Base-by-base conservation (phyloP, 2,888 invertebrate species). In the Hydriomena furcata region DNA sequence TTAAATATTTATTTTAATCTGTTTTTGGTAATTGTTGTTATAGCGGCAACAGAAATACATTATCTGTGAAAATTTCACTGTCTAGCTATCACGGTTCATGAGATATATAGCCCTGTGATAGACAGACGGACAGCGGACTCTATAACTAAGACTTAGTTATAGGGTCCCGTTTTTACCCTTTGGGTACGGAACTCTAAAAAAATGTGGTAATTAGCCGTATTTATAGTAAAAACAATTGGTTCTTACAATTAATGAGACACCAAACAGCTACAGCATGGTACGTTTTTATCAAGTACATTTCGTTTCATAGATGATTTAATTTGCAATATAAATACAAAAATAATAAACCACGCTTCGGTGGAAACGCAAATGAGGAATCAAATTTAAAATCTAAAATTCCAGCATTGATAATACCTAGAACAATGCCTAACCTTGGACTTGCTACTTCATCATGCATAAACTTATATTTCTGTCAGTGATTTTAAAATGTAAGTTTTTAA, bases 211-310 rank as follows among this genome's bases (percentile, higher is more conserved):
- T 10, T 13, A n/a, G n/a, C n/a, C n/a, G n/a, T n/a, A 13, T 25
- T 25, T 3, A 30, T 10, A 17, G 4, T 3, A 17, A 17, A 17
- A 17, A n/a, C n/a, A n/a, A n/a, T n/a, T 2, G 11, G 13, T 21
- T 35, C 34, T 43, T 43, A 43, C 43, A 20, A 12, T 27, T 21
- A 30, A 36, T 23, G 7, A 36, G 21, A 8, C 30, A 24, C 13
- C 28, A 37, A 37, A 45, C 5, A 7, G 5, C 13, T 8, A 45
- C 11, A 1, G 30, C 5, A 8, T 21, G 8, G 12, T 23, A 23
- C 11, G 1, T 1, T 35, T 7, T 35, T 30, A 28, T 8, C 10
- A 12, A n/a, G 8, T 0, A 23, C 44, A 44, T 44, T 35, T 36
- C 12, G 11, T 25, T 28, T 34, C 11, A n/a, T 27, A 2, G 20